A percentile compares a stretch with the other conserved stretches of the same genome.
Conservation (phyloP, 2,888 invertebrate genomes). For the Fragum fragum region DNA sequence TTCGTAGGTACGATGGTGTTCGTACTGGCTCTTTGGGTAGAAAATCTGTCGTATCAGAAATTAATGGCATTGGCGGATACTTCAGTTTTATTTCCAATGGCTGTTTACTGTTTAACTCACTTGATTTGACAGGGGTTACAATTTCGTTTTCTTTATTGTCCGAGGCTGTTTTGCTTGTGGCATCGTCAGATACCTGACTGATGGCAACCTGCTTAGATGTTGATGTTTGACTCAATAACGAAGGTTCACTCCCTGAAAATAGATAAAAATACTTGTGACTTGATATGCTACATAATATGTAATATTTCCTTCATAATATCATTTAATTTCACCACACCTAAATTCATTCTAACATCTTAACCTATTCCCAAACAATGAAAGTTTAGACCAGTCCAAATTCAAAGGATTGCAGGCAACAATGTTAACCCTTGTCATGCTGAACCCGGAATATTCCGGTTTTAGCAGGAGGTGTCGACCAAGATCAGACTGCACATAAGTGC, state of each 20-base stretch:
- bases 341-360: too few relatives aligned
- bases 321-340: too few relatives aligned
- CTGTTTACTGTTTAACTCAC: slow-evolving; percentile 32
- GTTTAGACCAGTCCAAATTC: too few relatives aligned
- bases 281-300: too few relatives aligned
- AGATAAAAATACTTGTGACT: too few relatives aligned
- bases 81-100: slow-evolving; percentile 34
- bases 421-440: too few relatives aligned
- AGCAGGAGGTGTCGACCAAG: too few relatives aligned
- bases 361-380: too few relatives aligned
- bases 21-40: slow-evolving; percentile 72
- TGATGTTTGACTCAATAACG: slow-evolving; percentile 71
- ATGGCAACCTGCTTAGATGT: slow-evolving; percentile 61
- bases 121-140: slow-evolving; percentile 33
- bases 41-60: slow-evolving; percentile 69
- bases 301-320: too few relatives aligned
- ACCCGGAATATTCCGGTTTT: too few relatives aligned
- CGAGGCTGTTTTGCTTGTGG: slow-evolving; percentile 6
- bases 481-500: too few relatives aligned
- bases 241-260: slow-evolving; percentile 81
- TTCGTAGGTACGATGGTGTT: slow-evolving; percentile 83
- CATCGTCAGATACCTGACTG: slow-evolving; percentile 52
- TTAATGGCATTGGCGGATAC: slow-evolving; percentile 67
- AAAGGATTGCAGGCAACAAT: too few relatives aligned
- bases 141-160: slow-evolving; percentile 20